Evolutionary conservation across 2,797 vertebrate species (phyloP), one percentile per base, ranked within the genome.

Genomic region (Spinibarbus caldwelli): DNA sequence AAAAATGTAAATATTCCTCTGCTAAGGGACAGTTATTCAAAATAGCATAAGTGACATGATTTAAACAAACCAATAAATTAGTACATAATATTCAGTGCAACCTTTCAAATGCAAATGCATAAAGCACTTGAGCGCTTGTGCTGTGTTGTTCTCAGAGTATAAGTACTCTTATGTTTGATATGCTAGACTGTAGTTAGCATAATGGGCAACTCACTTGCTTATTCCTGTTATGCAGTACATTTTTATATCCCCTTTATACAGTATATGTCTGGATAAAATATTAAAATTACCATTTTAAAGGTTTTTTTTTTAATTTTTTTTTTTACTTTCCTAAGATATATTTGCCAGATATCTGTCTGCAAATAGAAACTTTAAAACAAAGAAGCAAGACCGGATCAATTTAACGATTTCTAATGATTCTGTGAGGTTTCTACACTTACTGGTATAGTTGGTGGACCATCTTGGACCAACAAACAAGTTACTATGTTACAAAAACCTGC

Each of bases 101-200:
- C 26, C 15, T 72, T 82, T 82, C 80, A 82, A 73, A 73, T 59
- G 80, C 26, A 82, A 71, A 73, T 82, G n/a, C 17, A 62, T 21
- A 73, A 82, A 73, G 49, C 80, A 82, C 80, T 73, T 62, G 26
- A 62, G 67, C 45, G 26, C 43, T 82, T 73, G 49, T 82, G 68
- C 5, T 43, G 17, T n/a, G 15, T 62, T 73, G 49, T 59, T 73
- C 70, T 62, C 49, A 82, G 80, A 82, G 47, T 41, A 52, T 17
- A 29, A 72, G 80, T 43, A 62, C 80, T 62, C 80, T 82, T 54
- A 73, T 62, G 67, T 82, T 80, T 17, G 12, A 36, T 70, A 70
- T 70, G 47, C 34, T 62, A 62, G 21, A 81, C 41, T 43, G 62
- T 49, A 49, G 80, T 54, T 82, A 57, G 67, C 80, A 82, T 54